Evolutionary conservation across 2,113 vertebrate genomes (phyloP).

Genomic region (Todiramphus chloris): DNA sequence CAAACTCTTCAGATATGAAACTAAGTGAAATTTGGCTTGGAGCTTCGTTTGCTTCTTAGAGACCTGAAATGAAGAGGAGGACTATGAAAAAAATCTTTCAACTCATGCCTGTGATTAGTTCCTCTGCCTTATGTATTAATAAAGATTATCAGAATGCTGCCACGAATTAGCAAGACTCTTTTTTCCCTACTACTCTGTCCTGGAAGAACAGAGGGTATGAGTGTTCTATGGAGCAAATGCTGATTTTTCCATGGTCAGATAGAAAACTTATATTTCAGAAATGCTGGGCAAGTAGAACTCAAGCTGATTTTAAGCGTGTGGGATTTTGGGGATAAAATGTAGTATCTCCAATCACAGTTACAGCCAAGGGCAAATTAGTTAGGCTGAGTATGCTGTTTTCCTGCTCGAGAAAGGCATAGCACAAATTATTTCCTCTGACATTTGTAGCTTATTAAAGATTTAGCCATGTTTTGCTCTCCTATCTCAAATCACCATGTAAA

Average conservation of each 20-base stretch:
- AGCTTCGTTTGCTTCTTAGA: background rate
- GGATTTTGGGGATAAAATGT: background rate
- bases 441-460: conserved; percentile 33
- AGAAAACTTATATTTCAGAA: background rate
- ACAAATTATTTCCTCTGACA: background rate
- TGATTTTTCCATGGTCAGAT: background rate
- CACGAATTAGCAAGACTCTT: background rate
- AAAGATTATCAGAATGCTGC: background rate
- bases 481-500: background rate
- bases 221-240: background rate
- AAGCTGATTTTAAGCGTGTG: background rate
- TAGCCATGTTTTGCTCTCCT: background rate
- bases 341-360: background rate
- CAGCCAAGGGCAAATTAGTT: background rate
- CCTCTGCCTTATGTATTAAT: background rate
- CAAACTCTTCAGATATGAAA: background rate
- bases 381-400: background rate
- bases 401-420: background rate
- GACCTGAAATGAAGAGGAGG: background rate
- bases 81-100: background rate
- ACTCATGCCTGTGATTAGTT: background rate
- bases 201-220: background rate
- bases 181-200: background rate
- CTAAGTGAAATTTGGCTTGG: background rate
- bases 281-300: background rate